These are phyloP conservation scores for Beroe forskalii DNA, from an alignment of 37 sponge, comb jelly and placozoan species.

Conservation along the genomic window DNA sequence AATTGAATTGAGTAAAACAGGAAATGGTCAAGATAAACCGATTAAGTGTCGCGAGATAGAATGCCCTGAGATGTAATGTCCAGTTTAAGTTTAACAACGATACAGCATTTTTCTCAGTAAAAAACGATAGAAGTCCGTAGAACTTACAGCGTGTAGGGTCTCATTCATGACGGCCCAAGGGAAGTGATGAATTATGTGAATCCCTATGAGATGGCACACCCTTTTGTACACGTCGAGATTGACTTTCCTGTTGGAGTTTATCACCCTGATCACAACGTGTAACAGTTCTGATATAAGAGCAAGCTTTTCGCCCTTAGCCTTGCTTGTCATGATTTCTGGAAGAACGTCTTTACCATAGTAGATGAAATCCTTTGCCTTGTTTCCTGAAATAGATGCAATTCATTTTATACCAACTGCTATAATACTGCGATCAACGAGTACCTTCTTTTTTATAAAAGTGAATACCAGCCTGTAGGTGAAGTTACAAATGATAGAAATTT, in stretches of 20 bases:
- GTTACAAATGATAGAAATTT: no score
- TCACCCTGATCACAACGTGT: constrained; percentile 4
- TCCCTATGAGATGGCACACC: not conserved
- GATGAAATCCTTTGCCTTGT: not conserved
- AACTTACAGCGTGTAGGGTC: not conserved
- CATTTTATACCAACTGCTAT: no score
- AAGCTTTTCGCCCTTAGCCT: not conserved
- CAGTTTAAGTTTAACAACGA: no score
- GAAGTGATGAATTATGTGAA: not conserved
- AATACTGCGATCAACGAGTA: no score
- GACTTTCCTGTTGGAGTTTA: not conserved
- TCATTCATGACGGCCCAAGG: constrained; percentile 35
- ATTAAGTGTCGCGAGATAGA: no score
- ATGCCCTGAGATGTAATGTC: no score
- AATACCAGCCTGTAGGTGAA: no score
- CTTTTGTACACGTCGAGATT: not conserved
- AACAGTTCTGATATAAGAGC: not conserved
- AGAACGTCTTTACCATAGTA: not conserved
- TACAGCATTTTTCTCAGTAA: no score
- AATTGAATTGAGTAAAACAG: no score
- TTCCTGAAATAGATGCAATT: not conserved
- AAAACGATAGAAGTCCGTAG: no score
- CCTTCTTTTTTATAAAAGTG: no score
- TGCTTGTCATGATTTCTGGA: not conserved
- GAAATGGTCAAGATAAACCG: no score